These are phyloP conservation scores for Aspiorhynchus laticeps DNA, from an alignment of 2,113 vertebrate species.

Conservation along the genomic window DNA sequence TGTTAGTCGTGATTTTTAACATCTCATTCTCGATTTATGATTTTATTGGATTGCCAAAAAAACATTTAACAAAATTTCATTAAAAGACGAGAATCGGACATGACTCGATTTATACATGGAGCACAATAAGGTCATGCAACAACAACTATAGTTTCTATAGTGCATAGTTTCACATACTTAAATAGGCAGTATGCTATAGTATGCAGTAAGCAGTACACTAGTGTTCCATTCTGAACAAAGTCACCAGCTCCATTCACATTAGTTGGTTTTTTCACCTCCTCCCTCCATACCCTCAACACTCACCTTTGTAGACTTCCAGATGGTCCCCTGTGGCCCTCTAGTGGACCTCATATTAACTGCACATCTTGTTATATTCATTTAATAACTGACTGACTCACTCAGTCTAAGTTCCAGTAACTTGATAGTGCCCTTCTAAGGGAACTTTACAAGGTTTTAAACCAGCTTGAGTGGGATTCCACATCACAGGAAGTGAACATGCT, in stretches of 20 bases:
- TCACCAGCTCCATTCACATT: no score
- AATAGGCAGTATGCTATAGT: background rate
- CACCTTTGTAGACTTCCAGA: constrained; percentile 3
- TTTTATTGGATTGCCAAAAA: background rate
- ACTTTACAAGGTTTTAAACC: background rate
- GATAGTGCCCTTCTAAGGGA: background rate
- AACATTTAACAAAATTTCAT: background rate
- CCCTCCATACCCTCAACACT: background rate
- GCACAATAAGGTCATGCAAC: background rate
- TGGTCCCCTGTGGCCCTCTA: constrained; percentile 35
- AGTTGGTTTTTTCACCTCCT: background rate
- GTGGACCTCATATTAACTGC: constrained; percentile 35
- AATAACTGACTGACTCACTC: background rate
- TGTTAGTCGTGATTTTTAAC: background rate
- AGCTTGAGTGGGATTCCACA: background rate
- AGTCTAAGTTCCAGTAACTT: background rate
- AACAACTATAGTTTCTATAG: background rate
- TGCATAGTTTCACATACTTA: background rate
- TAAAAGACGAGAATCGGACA: background rate
- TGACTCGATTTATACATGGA: background rate
- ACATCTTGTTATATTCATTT: background rate
- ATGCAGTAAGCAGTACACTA: background rate
- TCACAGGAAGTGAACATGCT: background rate
- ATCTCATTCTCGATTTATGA: background rate
- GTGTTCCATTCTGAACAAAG: background rate